phyloP scores from a whole-genome alignment of 1,140 invertebrate species.

The Apolygus lucorum region DNA sequence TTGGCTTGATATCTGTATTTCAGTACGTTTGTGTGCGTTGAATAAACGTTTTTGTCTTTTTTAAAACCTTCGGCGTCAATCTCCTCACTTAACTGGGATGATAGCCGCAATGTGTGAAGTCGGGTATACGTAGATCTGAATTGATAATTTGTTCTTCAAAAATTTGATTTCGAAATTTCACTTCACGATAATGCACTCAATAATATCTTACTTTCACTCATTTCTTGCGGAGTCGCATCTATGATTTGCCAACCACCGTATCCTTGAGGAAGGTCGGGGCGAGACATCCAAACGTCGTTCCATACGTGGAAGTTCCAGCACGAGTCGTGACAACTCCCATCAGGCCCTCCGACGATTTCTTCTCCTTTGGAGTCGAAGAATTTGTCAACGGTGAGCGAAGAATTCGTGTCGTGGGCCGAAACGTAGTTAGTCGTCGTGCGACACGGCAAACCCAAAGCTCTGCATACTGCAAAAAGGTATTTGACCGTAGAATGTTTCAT shows the following conservation, averaged over 20 bases:
- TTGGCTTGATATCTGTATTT: no score
- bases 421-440: constrained; percentile 66
- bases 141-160: no score
- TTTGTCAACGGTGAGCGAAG: constrained; percentile 47
- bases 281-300: constrained; percentile 74
- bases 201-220: constrained; percentile 45
- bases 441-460: constrained; percentile 57
- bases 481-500: background rate
- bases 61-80: no score
- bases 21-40: no score
- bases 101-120: no score
- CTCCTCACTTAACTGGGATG: no score
- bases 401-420: constrained; percentile 67
- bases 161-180: no score
- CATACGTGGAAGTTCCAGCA: constrained; percentile 78
- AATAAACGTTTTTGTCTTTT: no score
- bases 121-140: no score
- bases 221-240: constrained; percentile 68
- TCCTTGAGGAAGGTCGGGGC: constrained; percentile 60
- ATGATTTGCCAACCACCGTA: constrained; percentile 74
- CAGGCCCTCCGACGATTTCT: constrained; percentile 50
- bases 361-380: constrained; percentile 55
- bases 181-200: no score
- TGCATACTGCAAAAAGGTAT: constrained; percentile 42
- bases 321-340: constrained; percentile 50